Evolutionary conservation across 2,113 vertebrate genomes (phyloP).

Genomic region (Nycticorax nycticorax): DNA sequence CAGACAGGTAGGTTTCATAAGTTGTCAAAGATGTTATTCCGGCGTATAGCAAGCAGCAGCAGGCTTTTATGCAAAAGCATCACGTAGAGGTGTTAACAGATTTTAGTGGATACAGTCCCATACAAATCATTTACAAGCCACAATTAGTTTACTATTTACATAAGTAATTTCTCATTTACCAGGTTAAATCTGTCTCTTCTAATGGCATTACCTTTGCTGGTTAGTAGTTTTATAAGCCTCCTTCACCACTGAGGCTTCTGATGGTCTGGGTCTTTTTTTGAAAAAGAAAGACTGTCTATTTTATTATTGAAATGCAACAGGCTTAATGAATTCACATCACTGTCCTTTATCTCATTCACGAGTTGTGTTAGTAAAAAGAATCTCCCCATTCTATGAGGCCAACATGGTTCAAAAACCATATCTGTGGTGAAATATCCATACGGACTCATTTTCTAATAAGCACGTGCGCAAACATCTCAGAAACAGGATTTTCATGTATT

Average conservation of each 20-base stretch:
- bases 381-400: slow-evolving; percentile 83
- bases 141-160: slow-evolving; percentile 98
- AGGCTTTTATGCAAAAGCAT: slow-evolving; percentile 90
- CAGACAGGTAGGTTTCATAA: slow-evolving; percentile 72
- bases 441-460: slow-evolving; percentile 88
- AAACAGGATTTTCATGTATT: slow-evolving; percentile 95
- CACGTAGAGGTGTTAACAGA: slow-evolving; percentile 83
- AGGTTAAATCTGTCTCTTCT: slow-evolving; percentile 78
- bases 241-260: slow-evolving; percentile 74
- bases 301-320: slow-evolving; percentile 87
- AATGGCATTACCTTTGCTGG: slow-evolving; percentile 80
- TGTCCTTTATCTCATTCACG: slow-evolving; percentile 79
- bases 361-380: slow-evolving; percentile 90
- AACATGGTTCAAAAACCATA: slow-evolving; percentile 84
- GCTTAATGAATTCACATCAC: slow-evolving; percentile 82
- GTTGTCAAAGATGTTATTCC: slow-evolving; percentile 82
- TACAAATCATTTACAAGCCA: slow-evolving; percentile 92
- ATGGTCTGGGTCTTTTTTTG: slow-evolving; percentile 34
- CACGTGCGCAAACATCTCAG: slow-evolving; percentile 96
- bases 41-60: slow-evolving; percentile 88
- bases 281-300: slow-evolving; percentile 62
- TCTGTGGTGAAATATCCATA: slow-evolving; percentile 88
- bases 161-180: slow-evolving; percentile 75
- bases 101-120: slow-evolving; percentile 86
- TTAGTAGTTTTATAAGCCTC: slow-evolving; percentile 92